Base-by-base conservation (phyloP, 2,113 vertebrate genomes). In the Saguinus midas region DNA sequence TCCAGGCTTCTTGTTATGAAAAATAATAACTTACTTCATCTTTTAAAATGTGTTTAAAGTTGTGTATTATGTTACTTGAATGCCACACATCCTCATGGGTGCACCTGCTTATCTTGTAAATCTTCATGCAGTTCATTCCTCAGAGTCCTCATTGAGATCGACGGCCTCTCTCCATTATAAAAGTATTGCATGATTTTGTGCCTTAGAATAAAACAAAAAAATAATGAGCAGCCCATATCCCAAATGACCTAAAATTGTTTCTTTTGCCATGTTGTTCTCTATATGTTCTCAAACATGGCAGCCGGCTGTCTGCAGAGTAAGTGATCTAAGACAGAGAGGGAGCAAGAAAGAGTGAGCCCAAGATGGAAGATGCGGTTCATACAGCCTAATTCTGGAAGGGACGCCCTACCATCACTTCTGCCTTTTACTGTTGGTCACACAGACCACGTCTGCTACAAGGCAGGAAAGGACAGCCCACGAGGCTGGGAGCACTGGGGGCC, bases 391-490 rank as follows among this genome's bases (percentile, higher is more conserved):
- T 75, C 48, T 45, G 55, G 8, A 79, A 48, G 57, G n/a, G 32
- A 27, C 45, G 37, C 23, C 5, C 12, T 1, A 8, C n/a, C 2
- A 14, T n/a, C 40, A 27, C 9, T 5, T 50, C 35, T 16, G 7
- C 11, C 45, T 70, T 25, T 21, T 55, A 27, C 48, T 32, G 1
- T 40, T 29, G 57, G 45, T 29, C 6, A 2, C 57, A 37, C 14
- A 5, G 43, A 79, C 9, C 8, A 5, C 48, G 4, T 17, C 32
- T 29, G 6, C 23, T 11, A n/a, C 32, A 18, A 25, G 40, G 20
- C 1, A 6, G 52, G 66, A 58, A 7, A 11, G 14, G 23, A 29
- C 11, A 13, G 4, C 11, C 10, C 13, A 50, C 2, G 37, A 52
- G 43, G 35, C 20, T 20, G 29, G 18, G 52, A 40, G 8, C 52